Conservation (phyloP, 2,113 vertebrate genomes). For the Labrus mixtus region DNA sequence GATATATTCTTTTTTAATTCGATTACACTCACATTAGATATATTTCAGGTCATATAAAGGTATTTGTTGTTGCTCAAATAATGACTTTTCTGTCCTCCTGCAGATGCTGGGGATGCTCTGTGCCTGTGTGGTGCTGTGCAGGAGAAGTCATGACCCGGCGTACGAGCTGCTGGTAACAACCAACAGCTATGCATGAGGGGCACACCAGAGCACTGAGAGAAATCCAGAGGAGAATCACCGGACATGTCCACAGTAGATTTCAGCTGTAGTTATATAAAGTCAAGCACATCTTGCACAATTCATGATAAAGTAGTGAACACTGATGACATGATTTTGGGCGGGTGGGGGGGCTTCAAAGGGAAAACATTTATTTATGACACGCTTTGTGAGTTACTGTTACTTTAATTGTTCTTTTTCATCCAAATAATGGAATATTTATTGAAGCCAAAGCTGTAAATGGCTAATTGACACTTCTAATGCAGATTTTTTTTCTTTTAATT, state of each 20-base stretch:
- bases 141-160: constrained; percentile 93
- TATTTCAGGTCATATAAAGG: too few relatives aligned
- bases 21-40: too few relatives aligned
- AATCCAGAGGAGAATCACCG: constrained; percentile 56
- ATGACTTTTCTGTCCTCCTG: constrained; percentile 40
- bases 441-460: constrained; percentile 67
- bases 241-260: constrained; percentile 74
- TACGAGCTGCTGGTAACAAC: constrained; percentile 96
- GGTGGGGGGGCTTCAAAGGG: constrained; percentile 53
- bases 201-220: constrained; percentile 18
- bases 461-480: constrained; percentile 49
- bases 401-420: constrained; percentile 53
- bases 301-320: constrained; percentile 79
- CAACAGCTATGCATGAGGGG: constrained; percentile 91
- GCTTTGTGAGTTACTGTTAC: constrained; percentile 64
- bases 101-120: constrained; percentile 98
- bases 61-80: neutral
- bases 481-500: constrained; percentile 18
- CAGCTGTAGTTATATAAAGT: constrained; percentile 79
- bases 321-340: constrained; percentile 76
- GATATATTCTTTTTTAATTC: too few relatives aligned
- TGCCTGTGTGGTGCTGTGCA: constrained; percentile 94
- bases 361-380: constrained; percentile 72
- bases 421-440: constrained; percentile 41
- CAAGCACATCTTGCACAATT: constrained; percentile 82